Percentiles rank a stretch among this genome's conserved stretches.
phyloP scores from a whole-genome alignment of 2,888 invertebrate species.

The Plagodis pulveraria region DNA sequence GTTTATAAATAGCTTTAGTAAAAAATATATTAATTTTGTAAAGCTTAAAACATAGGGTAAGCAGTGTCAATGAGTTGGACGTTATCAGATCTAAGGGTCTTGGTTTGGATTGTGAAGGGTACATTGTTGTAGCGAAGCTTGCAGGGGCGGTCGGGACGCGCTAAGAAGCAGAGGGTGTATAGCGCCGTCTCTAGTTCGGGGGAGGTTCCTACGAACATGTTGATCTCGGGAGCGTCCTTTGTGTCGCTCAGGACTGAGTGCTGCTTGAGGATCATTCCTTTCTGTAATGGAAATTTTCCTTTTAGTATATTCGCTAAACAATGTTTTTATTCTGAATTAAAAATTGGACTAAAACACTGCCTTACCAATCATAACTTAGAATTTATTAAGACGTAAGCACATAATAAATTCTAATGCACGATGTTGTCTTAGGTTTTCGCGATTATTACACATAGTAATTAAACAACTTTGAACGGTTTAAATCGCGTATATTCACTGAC shows the following conservation, averaged over 20 bases:
- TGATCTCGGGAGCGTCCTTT: constrained; percentile 91
- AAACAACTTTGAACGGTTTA: too few relatives aligned
- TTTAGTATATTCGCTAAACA: neutral
- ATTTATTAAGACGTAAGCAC: too few relatives aligned
- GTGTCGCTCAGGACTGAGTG: constrained; percentile 89
- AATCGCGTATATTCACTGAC: too few relatives aligned
- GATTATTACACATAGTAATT: too few relatives aligned
- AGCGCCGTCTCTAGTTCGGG: constrained; percentile 96
- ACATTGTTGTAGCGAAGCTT: constrained; percentile 83
- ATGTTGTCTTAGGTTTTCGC: too few relatives aligned
- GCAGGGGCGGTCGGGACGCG: constrained; percentile 90
- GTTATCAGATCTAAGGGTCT: constrained; percentile 70
- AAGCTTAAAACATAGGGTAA: constrained; percentile 59
- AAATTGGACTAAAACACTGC: too few relatives aligned
- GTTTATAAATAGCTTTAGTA: neutral
- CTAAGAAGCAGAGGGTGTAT: constrained; percentile 94
- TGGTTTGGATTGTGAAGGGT: constrained; percentile 74
- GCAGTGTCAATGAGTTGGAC: constrained; percentile 72
- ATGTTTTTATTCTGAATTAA: too few relatives aligned
- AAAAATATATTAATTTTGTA: neutral
- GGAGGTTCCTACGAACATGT: constrained; percentile 93
- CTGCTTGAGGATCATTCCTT: constrained; percentile 90
- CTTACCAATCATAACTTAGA: too few relatives aligned
- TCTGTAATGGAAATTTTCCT: constrained; percentile 80
- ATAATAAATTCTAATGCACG: too few relatives aligned